Conservation (phyloP, 2,888 invertebrate species). For the Watsonalla cultraria region DNA sequence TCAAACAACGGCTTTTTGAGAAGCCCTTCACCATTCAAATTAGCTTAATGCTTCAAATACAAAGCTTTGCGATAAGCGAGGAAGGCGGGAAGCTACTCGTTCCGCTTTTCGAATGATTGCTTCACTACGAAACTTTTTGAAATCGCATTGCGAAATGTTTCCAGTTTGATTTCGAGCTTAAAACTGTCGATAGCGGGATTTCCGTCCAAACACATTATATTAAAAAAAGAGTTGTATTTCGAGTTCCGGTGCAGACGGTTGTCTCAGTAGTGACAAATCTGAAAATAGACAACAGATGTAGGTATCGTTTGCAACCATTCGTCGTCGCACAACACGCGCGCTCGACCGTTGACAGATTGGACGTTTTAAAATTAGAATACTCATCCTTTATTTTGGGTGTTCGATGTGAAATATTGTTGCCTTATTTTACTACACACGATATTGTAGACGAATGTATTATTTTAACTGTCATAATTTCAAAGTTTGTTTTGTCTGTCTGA, state of each 20-base stretch:
- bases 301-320: conserved; percentile 72
- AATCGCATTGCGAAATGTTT: conserved; percentile 28
- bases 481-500: too few species aligned
- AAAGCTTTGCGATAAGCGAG: conserved; percentile 71
- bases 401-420: conserved; percentile 62
- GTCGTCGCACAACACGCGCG: conserved; percentile 72
- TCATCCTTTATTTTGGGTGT: conserved; percentile 66
- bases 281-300: conserved; percentile 73
- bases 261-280: conserved; percentile 62
- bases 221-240: conserved; percentile 51
- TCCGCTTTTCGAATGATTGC: conserved; percentile 40
- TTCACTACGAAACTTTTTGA: conserved; percentile 45
- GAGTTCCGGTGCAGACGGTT: conserved; percentile 65
- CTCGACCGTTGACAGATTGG: conserved; percentile 76
- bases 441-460: conserved; percentile 1
- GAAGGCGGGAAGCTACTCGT: conserved; percentile 51
- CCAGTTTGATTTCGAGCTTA: conserved; percentile 15
- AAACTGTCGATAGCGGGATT: conserved; percentile 32
- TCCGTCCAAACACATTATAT: conserved; percentile 29
- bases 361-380: conserved; percentile 69
- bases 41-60: conserved; percentile 74
- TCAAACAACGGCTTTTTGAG: conserved; percentile 73
- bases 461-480: background rate
- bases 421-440: conserved; percentile 3
- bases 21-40: conserved; percentile 72